Conservation (phyloP, 1,140 invertebrate species). For the Pogonognathellus flavescens region DNA sequence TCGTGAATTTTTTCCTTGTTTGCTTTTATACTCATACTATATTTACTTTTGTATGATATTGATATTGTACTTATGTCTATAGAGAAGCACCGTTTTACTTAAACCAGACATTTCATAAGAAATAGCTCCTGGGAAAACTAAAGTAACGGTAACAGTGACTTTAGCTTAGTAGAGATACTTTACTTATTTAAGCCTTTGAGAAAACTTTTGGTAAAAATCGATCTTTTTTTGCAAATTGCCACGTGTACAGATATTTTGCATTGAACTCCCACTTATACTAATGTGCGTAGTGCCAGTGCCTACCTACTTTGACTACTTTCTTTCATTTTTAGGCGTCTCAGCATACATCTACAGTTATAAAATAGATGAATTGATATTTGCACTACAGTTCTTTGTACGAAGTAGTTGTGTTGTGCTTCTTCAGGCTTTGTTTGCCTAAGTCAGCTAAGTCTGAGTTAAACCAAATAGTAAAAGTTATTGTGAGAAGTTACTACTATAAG, state of each 20-base stretch:
- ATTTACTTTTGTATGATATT: not conserved
- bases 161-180: not conserved
- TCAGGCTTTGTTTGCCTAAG: not conserved
- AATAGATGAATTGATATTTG: no score
- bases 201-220: constrained; percentile 37
- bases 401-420: not conserved
- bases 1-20: constrained; percentile 33
- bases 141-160: constrained; percentile 21
- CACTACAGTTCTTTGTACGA: no score
- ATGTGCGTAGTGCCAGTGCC: no score
- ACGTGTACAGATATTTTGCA: constrained; percentile 33
- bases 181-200: constrained; percentile 19
- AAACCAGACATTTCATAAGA: constrained; percentile 18
- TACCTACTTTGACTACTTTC: no score
- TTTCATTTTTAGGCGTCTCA: not conserved
- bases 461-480: not conserved
- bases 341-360: no score
- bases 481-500: not conserved
- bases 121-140: constrained; percentile 32
- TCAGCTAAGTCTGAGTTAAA: not conserved
- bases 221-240: constrained; percentile 38
- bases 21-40: not conserved
- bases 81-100: constrained; percentile 15
- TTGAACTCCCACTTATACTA: not conserved
- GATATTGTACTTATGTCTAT: not conserved